These are phyloP conservation scores for Rhagoletis zephyria DNA, from an alignment of 1,140 invertebrate species.

Conservation along the genomic window DNA sequence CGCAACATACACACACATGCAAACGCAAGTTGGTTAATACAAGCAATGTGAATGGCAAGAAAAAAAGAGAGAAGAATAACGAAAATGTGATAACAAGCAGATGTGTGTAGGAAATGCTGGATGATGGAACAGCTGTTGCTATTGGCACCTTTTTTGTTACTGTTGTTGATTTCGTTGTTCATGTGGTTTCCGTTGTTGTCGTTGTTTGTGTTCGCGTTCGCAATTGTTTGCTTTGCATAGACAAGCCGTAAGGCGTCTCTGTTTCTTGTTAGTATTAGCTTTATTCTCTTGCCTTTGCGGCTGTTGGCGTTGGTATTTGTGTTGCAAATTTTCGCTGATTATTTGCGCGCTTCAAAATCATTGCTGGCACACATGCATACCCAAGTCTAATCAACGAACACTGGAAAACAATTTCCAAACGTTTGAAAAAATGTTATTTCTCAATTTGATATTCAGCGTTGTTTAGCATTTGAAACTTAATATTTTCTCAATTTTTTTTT, in stretches of 20 bases:
- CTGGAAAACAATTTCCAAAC: no score
- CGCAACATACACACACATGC: background rate
- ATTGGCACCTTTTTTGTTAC: slow-evolving; percentile 2
- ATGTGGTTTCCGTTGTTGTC: background rate
- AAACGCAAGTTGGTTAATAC: background rate
- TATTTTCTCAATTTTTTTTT: no score
- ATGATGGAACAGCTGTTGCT: slow-evolving; percentile 14
- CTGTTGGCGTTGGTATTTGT: background rate
- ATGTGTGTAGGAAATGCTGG: background rate
- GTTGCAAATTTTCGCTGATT: slow-evolving; percentile 48
- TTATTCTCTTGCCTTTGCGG: background rate
- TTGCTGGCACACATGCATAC: background rate
- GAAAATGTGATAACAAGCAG: background rate
- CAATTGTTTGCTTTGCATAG: no score
- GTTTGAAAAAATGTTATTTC: no score
- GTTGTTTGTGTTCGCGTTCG: no score
- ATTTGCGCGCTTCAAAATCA: background rate
- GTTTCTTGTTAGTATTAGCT: background rate
- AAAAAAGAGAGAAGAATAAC: background rate
- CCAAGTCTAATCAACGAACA: no score
- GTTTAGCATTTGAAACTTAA: no score
- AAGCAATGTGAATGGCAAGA: background rate
- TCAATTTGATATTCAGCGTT: no score
- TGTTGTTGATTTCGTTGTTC: background rate
- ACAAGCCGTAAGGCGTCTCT: background rate